Percentiles rank a stretch among this genome's conserved stretches.
These are phyloP conservation scores for Keiferia lycopersicella DNA, from an alignment of 2,888 invertebrate genomes.

Conservation along the genomic window DNA sequence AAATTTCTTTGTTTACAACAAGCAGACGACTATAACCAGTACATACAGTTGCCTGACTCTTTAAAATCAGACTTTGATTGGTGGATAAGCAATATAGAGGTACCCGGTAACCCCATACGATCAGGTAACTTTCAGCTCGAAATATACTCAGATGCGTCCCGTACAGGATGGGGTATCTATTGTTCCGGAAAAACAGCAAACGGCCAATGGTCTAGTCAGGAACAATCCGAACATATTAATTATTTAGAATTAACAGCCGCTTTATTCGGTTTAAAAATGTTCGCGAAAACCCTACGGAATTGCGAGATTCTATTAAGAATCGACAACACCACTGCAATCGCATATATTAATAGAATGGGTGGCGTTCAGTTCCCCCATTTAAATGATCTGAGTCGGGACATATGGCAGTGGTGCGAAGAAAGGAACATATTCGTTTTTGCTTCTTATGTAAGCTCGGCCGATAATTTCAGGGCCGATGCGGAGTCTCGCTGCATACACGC, in stretches of 20 bases:
- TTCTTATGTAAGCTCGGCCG: slow-evolving; percentile 39
- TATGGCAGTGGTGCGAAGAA: too few species aligned
- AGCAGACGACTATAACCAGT: slow-evolving; percentile 11
- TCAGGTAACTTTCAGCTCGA: neutral
- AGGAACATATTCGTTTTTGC: too few species aligned
- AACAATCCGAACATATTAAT: slow-evolving; percentile 7
- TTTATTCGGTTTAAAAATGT: slow-evolving; percentile 7
- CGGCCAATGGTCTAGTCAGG: neutral
- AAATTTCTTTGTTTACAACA: slow-evolving; percentile 6
- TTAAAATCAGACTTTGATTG: neutral
- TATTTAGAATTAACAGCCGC: slow-evolving; percentile 4
- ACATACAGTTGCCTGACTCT: slow-evolving; percentile 8
- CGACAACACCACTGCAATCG: slow-evolving; percentile 11
- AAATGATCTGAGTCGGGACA: too few species aligned
- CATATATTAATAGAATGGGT: slow-evolving; percentile 16
- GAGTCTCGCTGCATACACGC: slow-evolving; percentile 36
- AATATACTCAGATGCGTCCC: slow-evolving; percentile 7
- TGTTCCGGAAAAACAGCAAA: slow-evolving; percentile 6
- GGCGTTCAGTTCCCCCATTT: too few species aligned
- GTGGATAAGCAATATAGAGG: slow-evolving; percentile 12
- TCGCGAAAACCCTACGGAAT: neutral
- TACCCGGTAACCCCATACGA: neutral
- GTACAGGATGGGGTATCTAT: neutral
- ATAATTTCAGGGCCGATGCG: slow-evolving; percentile 38
- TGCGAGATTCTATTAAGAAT: neutral